A percentile compares a stretch with the other conserved stretches of the same genome.
phyloP scores from a whole-genome alignment of 2,888 invertebrate genomes.

The Leptothorax acervorum region DNA sequence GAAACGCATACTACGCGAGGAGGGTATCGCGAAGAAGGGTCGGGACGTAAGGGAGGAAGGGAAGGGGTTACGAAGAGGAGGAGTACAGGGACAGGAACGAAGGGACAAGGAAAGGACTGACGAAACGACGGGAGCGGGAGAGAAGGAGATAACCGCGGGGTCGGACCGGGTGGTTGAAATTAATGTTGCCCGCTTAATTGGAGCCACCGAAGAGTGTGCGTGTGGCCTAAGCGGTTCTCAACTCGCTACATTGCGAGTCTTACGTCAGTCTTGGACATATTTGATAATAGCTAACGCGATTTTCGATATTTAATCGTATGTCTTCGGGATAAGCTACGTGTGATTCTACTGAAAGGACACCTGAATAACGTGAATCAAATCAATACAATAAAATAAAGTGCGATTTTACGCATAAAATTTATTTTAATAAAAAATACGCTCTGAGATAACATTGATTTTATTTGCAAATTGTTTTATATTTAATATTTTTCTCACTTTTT shows the following conservation, averaged over 20 bases:
- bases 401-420: background rate
- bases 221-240: conserved; percentile 84
- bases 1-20: conserved; percentile 59
- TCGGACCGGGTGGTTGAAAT: conserved; percentile 84
- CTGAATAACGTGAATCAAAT: background rate
- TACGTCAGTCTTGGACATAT: background rate
- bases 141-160: conserved; percentile 81
- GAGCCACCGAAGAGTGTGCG: conserved; percentile 84
- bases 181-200: conserved; percentile 85
- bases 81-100: conserved; percentile 61
- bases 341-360: background rate
- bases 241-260: conserved; percentile 49
- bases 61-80: conserved; percentile 55
- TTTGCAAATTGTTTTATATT: background rate
- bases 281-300: background rate
- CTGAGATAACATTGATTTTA: background rate
- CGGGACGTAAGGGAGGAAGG: conserved; percentile 6
- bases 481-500: background rate
- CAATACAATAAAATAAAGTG: background rate
- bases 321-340: background rate
- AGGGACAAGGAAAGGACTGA: conserved; percentile 63
- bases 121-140: conserved; percentile 68
- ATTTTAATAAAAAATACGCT: background rate
- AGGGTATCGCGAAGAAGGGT: conserved; percentile 21
- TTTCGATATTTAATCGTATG: background rate